phyloP scores from a whole-genome alignment of 2,797 vertebrate genomes.

The Gallirallus australis region DNA sequence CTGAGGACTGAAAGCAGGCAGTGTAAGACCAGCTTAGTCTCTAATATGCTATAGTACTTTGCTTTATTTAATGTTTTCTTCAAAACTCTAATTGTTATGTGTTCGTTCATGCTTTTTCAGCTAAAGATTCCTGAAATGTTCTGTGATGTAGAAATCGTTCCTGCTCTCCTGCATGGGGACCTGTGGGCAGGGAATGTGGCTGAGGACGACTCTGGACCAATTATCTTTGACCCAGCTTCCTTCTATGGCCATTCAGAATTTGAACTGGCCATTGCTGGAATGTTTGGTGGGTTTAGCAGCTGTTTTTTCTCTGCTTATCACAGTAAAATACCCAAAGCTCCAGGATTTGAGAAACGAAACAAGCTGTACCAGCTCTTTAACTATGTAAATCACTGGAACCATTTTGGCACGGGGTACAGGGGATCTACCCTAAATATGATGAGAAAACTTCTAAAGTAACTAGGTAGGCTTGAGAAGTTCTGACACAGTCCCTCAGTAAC shows the following conservation, averaged over 20 bases:
- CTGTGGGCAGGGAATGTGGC: slow-evolving; percentile 95
- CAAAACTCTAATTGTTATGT: not conserved
- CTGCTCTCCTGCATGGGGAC: slow-evolving; percentile 92
- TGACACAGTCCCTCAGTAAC: not conserved
- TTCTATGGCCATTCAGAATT: slow-evolving; percentile 95
- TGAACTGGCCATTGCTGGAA: slow-evolving; percentile 90
- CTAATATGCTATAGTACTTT: not conserved
- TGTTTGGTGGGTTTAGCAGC: slow-evolving; percentile 92
- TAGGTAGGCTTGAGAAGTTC: not conserved
- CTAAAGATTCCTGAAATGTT: slow-evolving; percentile 91
- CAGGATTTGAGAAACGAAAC: slow-evolving; percentile 88
- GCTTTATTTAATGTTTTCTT: not conserved
- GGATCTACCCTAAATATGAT: slow-evolving; percentile 72
- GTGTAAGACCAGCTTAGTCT: not conserved
- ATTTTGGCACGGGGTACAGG: slow-evolving; percentile 91
- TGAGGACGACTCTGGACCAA: slow-evolving; percentile 84
- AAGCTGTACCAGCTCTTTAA: slow-evolving; percentile 95
- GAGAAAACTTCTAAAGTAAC: slow-evolving; percentile 69
- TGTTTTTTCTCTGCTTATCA: slow-evolving; percentile 93
- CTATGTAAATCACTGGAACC: slow-evolving; percentile 98
- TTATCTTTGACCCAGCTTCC: slow-evolving; percentile 92
- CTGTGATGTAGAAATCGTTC: slow-evolving; percentile 79
- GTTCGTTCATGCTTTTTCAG: slow-evolving; percentile 73
- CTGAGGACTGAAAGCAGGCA: not conserved
- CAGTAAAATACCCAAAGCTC: slow-evolving; percentile 87